These are phyloP conservation scores for Semnornis frantzii DNA, from an alignment of 2,113 vertebrate species.

Conservation along the genomic window DNA sequence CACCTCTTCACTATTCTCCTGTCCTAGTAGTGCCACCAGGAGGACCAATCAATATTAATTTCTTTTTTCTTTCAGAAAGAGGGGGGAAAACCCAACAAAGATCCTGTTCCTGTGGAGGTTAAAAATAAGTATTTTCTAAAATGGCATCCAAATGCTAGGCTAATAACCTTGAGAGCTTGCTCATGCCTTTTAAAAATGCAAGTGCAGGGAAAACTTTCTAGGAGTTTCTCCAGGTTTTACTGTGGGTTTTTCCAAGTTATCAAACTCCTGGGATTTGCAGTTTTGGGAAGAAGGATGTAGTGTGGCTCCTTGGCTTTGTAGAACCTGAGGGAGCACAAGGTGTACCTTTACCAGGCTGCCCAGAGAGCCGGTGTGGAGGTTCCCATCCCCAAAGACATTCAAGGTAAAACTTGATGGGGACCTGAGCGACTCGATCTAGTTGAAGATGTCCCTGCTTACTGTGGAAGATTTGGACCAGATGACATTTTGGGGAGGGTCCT, in stretches of 20 bases:
- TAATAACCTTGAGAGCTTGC: background rate
- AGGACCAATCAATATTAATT: background rate
- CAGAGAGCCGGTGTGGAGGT: too few relatives aligned
- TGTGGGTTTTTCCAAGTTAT: background rate
- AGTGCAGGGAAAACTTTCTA: background rate
- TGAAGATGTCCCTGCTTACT: too few relatives aligned
- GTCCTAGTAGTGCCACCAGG: too few relatives aligned
- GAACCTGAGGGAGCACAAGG: background rate
- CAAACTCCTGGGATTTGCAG: background rate
- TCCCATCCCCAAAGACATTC: too few relatives aligned
- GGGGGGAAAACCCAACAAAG: background rate
- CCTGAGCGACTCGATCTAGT: too few relatives aligned
- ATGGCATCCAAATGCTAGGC: background rate
- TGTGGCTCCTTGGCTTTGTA: background rate
- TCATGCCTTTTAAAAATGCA: background rate
- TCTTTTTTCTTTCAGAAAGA: background rate
- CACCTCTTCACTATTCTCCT: too few relatives aligned
- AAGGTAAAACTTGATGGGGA: too few relatives aligned
- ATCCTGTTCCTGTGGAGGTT: background rate
- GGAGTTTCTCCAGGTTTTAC: background rate
- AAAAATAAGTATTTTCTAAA: conserved; percentile 5
- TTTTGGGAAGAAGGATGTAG: background rate
- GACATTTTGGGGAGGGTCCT: too few relatives aligned
- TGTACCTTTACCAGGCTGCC: background rate
- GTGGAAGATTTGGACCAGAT: too few relatives aligned